Percentiles rank a stretch among this genome's conserved stretches.
These are phyloP conservation scores for Umimayanthus chanpuru DNA, from an alignment of 92 coral and sea anemone genomes.

Conservation along the genomic window DNA sequence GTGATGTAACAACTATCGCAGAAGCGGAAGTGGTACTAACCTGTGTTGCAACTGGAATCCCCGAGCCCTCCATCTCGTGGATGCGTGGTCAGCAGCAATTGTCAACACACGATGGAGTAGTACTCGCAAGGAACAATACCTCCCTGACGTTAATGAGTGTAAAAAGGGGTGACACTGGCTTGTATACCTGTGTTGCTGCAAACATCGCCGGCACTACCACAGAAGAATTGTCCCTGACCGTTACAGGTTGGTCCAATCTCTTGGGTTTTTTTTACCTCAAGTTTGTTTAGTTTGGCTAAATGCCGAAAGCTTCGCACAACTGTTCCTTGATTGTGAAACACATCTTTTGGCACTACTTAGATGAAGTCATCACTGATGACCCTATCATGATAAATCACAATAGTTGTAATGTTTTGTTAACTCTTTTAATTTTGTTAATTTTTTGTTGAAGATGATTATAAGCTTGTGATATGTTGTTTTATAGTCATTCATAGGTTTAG, in stretches of 20 bases:
- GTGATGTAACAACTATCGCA: constrained; percentile 58
- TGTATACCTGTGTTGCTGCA: constrained; percentile 70
- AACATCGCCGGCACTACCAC: constrained; percentile 66
- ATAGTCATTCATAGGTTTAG: too few species aligned
- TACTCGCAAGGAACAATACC: constrained; percentile 41
- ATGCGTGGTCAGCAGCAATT: constrained; percentile 53
- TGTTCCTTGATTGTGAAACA: too few species aligned
- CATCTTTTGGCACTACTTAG: too few species aligned
- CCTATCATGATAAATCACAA: too few species aligned
- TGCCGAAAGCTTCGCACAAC: too few species aligned
- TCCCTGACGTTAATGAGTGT: constrained; percentile 59
- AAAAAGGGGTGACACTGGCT: constrained; percentile 58
- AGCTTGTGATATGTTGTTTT: too few species aligned
- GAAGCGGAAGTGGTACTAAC: constrained; percentile 64
- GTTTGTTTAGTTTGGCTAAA: too few species aligned
- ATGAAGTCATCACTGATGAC: too few species aligned
- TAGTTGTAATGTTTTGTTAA: too few species aligned
- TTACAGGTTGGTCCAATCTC: constrained; percentile 64
- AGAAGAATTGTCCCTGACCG: constrained; percentile 53
- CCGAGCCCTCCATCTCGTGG: constrained; percentile 76
- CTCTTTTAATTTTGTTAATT: too few species aligned
- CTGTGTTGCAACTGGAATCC: constrained; percentile 69
- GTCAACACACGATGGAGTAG: constrained; percentile 48
- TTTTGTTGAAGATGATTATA: too few species aligned
- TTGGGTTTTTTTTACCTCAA: too few species aligned